These are phyloP conservation scores for Amiota mariae DNA, from an alignment of 2,888 invertebrate genomes.

Conservation along the genomic window DNA sequence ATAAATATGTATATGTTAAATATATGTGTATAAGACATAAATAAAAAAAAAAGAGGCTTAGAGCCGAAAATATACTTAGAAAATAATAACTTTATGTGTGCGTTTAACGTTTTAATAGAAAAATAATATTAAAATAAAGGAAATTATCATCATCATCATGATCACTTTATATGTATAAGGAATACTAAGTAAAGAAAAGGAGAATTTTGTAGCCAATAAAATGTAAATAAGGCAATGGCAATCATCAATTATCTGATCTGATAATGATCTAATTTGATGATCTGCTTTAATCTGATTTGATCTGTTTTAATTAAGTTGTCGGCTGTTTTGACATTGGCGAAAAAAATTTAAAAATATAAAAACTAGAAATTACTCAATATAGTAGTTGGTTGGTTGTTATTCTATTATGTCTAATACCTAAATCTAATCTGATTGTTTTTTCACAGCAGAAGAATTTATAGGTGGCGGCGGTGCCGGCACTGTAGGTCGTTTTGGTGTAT, in stretches of 20 bases:
- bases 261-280: too few relatives aligned
- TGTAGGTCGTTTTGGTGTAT: constrained; percentile 69
- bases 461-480: constrained; percentile 70
- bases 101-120: constrained; percentile 3
- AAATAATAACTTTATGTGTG: neutral
- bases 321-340: neutral
- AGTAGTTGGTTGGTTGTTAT: neutral
- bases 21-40: too few relatives aligned
- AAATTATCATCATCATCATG: neutral
- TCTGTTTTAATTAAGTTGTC: too few relatives aligned
- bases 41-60: too few relatives aligned
- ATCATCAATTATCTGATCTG: too few relatives aligned
- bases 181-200: too few relatives aligned
- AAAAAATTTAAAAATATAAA: constrained; percentile 9
- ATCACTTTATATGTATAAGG: too few relatives aligned
- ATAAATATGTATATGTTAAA: too few relatives aligned
- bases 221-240: too few relatives aligned
- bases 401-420: constrained; percentile 3
- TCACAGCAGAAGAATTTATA: constrained; percentile 47
- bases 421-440: constrained; percentile 62
- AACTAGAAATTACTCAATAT: constrained; percentile 44
- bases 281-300: too few relatives aligned
- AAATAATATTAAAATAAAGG: neutral
- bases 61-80: too few relatives aligned
- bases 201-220: neutral